Conservation (phyloP, 1,140 invertebrate species). For the Goniozus legneri region DNA sequence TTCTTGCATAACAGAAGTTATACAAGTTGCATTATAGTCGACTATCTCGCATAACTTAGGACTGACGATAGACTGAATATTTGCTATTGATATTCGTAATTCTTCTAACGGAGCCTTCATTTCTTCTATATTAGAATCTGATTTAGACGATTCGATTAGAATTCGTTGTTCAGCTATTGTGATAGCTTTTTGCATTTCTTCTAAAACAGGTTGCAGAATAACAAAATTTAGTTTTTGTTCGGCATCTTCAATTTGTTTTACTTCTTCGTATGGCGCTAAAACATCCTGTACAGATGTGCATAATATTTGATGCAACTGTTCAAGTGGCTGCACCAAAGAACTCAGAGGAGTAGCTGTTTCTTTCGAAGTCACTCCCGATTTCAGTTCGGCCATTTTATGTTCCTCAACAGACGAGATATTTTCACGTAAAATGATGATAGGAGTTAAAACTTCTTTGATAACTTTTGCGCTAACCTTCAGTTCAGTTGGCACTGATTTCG, state of each 20-base stretch:
- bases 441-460: neutral
- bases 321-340: slow-evolving; percentile 13
- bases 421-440: neutral
- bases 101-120: neutral
- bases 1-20: neutral
- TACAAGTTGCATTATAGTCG: too few relatives aligned
- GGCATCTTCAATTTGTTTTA: neutral
- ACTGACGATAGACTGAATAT: neutral
- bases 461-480: neutral
- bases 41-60: neutral
- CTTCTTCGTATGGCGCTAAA: neutral
- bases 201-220: neutral
- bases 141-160: neutral
- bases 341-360: slow-evolving; percentile 4
- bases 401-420: neutral
- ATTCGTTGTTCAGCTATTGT: slow-evolving; percentile 14
- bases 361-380: neutral
- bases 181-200: slow-evolving; percentile 16
- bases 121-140: too few relatives aligned
- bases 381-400: neutral
- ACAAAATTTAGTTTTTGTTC: too few relatives aligned
- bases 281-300: neutral
- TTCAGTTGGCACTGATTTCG: neutral
- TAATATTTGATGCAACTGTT: slow-evolving; percentile 13
- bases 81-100: neutral